Evolutionary conservation across 2,797 vertebrate species (phyloP), one percentile per base, ranked within the genome.

Genomic region (Myotis planiceps): DNA sequence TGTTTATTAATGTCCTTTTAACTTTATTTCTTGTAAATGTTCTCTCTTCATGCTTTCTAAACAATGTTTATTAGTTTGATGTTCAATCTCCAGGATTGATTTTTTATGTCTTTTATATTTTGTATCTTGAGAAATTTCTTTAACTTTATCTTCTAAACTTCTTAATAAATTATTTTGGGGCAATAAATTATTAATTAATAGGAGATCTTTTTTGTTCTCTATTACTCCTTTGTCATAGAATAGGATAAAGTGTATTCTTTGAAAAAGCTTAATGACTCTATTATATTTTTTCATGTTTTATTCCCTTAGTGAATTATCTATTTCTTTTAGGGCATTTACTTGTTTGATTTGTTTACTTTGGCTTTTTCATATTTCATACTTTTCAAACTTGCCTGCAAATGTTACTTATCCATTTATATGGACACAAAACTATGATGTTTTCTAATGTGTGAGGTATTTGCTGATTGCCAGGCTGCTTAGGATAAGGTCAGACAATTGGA

Each of bases 81-180:
- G 9, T 72, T 71, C 18, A 53, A 18, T 51, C 9, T 6, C 32
- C 42, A 81, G 21, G 80, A 68, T 37, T 82, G 19, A 60, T 60
- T 42, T 51, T 84, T 23, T 68, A 9, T 53, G 27, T 51, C 13
- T 60, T 68, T 86, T 49, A 75, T 65, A 3, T 75, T 63, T n/a
- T 75, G 49, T 45, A 53, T 86, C 45, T 81, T 68, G 45, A 90
- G 23, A 87, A 34, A 68, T 68, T 60, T 45, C 4, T 32, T 82
- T 82, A 55, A 72, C 13, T 86, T 74, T 82, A 51, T 79, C 14
- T 87, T 79, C 66, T 76, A 92, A 78, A 89, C 21, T 65, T 85
- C 37, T 76, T 68, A 87, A 55, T 55, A 42, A 91, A 53, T 86
- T 79, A 60, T 72, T 87, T 81, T 34, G 6, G 6, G 6, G 15